These are phyloP conservation scores for Callospermophilus lateralis DNA, from an alignment of 2,113 vertebrate species.

Conservation along the genomic window DNA sequence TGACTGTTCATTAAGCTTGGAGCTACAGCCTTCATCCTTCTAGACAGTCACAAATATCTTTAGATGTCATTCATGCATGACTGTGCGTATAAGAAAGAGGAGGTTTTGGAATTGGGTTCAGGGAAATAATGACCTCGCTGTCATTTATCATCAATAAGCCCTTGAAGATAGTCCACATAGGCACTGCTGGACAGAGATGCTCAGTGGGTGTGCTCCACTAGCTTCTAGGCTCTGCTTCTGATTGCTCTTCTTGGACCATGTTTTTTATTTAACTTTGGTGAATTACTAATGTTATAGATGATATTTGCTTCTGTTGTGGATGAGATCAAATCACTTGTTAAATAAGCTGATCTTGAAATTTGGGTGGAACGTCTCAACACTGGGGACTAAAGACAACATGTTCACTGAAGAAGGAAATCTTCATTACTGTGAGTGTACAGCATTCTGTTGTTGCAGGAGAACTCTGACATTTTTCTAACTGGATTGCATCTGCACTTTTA, in stretches of 20 bases:
- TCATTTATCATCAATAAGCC: slow-evolving; percentile 69
- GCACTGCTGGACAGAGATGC: neutral
- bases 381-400: slow-evolving; percentile 66
- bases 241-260: neutral
- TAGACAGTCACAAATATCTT: slow-evolving; percentile 48
- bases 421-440: slow-evolving; percentile 65
- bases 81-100: slow-evolving; percentile 67
- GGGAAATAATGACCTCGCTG: slow-evolving; percentile 59
- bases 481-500: slow-evolving; percentile 77
- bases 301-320: slow-evolving; percentile 31
- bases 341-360: slow-evolving; percentile 70
- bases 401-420: slow-evolving; percentile 77
- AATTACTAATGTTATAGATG: slow-evolving; percentile 52
- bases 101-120: slow-evolving; percentile 60
- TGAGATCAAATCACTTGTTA: slow-evolving; percentile 81
- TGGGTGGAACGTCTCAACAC: slow-evolving; percentile 65
- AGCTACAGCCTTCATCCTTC: neutral
- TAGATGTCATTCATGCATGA: slow-evolving; percentile 69
- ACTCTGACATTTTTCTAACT: slow-evolving; percentile 82
- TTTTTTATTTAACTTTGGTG: slow-evolving; percentile 51
- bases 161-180: neutral
- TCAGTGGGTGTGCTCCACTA: neutral
- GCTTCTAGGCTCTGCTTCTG: neutral
- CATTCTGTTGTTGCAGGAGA: slow-evolving; percentile 60
- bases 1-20: slow-evolving; percentile 46